phyloP scores from a whole-genome alignment of 2,113 vertebrate genomes.

The Corythaixoides concolor region DNA sequence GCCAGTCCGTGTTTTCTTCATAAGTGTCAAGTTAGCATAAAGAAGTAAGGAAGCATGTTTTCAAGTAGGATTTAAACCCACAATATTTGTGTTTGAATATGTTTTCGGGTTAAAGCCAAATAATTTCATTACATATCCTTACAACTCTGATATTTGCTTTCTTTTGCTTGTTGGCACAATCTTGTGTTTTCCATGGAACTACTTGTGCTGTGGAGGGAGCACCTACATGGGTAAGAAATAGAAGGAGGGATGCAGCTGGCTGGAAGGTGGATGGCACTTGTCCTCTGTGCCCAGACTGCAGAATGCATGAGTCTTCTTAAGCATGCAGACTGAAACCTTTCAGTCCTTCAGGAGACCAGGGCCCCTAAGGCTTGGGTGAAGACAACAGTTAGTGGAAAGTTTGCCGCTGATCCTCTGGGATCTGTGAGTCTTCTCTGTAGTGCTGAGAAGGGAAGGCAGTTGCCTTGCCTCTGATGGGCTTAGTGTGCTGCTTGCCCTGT shows the following conservation, averaged over 20 bases:
- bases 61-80: neutral
- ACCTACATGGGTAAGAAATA: neutral
- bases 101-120: neutral
- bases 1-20: neutral
- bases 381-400: neutral
- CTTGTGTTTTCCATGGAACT: neutral
- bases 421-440: neutral
- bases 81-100: neutral
- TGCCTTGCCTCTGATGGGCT: rapidly evolving
- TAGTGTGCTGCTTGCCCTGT: neutral
- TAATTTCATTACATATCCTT: neutral
- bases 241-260: neutral
- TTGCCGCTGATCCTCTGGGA: neutral
- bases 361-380: neutral
- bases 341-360: neutral
- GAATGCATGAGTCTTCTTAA: neutral
- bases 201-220: neutral
- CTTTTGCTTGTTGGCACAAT: neutral
- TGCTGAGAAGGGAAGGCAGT: neutral
- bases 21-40: constrained; percentile 26
- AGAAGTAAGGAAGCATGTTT: constrained; percentile 14
- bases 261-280: no score
- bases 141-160: neutral
- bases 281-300: neutral
- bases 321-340: neutral